Percentiles rank a stretch among this genome's conserved stretches.
These are phyloP conservation scores for Streptopelia turtur DNA, from an alignment of 2,797 vertebrate genomes.

Conservation along the genomic window DNA sequence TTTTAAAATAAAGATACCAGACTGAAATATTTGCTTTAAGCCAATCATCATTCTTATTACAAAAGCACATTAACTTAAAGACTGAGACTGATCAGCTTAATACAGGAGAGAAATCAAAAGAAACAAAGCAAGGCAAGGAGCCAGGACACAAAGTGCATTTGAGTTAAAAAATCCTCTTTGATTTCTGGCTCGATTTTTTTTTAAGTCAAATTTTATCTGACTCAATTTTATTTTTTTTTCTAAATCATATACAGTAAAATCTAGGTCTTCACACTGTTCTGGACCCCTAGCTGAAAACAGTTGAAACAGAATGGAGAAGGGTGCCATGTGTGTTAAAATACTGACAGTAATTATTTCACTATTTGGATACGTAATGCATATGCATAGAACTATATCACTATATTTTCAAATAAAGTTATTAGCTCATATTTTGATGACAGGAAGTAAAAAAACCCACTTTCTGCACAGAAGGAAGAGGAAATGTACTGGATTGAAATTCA, in stretches of 20 bases:
- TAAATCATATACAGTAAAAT: not conserved
- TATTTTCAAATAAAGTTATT: not conserved
- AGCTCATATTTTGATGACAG: not conserved
- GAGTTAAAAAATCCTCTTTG: not conserved
- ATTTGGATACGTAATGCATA: not conserved
- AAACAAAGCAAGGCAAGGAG: not conserved
- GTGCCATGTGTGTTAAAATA: not conserved
- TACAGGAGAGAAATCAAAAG: not conserved
- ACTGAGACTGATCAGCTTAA: not conserved
- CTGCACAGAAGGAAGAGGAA: not conserved
- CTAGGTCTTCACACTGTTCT: not conserved
- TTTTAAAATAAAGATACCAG: not conserved
- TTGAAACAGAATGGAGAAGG: not conserved
- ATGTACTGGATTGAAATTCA: not conserved
- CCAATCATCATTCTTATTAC: not conserved
- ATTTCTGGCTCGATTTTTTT: not conserved
- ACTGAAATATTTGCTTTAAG: not conserved
- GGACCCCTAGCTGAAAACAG: not conserved
- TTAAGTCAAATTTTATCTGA: not conserved
- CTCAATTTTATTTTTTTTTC: not conserved
- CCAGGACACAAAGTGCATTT: not conserved
- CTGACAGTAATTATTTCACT: not conserved
- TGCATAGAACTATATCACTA: not conserved
- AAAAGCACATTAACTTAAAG: not conserved
- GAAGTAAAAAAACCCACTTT: not conserved